These are phyloP conservation scores for Babylonia areolata DNA, from an alignment of 1,140 invertebrate species.

Conservation along the genomic window DNA sequence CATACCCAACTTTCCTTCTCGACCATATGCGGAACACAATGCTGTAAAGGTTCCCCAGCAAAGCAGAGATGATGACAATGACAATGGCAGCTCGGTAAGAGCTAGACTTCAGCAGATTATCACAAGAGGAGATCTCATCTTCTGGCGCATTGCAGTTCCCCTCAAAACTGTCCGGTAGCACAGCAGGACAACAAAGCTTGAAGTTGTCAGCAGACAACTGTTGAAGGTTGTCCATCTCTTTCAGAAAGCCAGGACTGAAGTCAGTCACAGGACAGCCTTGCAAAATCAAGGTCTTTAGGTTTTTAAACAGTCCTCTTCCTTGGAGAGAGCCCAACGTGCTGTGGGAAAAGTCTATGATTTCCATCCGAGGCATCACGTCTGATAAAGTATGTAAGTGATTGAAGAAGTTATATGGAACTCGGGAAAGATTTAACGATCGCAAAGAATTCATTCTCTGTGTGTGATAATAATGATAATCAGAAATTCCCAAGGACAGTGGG, in stretches of 20 bases:
- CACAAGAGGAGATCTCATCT: too few species aligned
- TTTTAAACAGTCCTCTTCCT: not conserved
- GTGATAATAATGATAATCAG: not conserved
- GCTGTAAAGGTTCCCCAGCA: constrained; percentile 52
- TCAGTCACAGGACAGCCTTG: not conserved
- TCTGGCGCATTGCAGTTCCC: constrained; percentile 28
- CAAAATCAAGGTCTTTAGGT: not conserved
- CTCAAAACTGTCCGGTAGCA: constrained; percentile 38
- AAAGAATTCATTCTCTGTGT: too few species aligned
- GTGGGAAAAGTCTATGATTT: too few species aligned
- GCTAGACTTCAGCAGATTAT: too few species aligned
- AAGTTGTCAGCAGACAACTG: too few species aligned
- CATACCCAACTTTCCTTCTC: constrained; percentile 30
- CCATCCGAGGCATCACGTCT: not conserved
- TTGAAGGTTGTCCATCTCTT: constrained; percentile 2
- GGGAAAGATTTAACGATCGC: too few species aligned
- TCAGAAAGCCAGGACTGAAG: constrained; percentile 28
- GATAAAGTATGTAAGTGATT: not conserved
- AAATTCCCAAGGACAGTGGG: not conserved
- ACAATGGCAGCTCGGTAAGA: too few species aligned
- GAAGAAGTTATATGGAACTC: not conserved
- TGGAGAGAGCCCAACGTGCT: not conserved
- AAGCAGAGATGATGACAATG: constrained; percentile 44
- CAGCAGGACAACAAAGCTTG: too few species aligned
- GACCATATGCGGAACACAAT: constrained; percentile 25